Conservation (phyloP, 2,797 vertebrate genomes). For the Steatocranus sp. region DNA sequence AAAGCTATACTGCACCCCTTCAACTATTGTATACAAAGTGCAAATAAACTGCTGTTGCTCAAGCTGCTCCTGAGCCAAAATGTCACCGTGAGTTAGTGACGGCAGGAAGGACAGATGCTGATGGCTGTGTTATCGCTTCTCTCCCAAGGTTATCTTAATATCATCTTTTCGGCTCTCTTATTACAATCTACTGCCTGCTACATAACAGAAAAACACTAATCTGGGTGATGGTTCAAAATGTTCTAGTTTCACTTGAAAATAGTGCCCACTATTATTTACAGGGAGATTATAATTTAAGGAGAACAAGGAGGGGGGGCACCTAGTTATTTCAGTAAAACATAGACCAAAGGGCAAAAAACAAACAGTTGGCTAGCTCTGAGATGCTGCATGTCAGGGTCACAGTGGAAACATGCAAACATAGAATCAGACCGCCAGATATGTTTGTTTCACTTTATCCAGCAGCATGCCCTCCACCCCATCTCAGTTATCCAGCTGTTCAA, state of each 20-base stretch:
- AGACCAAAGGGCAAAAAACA: constrained; percentile 39
- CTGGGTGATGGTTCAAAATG: background rate
- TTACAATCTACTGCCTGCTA: constrained; percentile 7
- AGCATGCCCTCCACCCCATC: constrained; percentile 54
- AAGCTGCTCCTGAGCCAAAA: constrained; percentile 56
- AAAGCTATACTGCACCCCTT: background rate
- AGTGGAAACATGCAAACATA: constrained; percentile 42
- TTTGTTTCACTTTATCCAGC: constrained; percentile 62
- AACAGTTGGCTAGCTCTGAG: constrained; percentile 48
- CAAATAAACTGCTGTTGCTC: constrained; percentile 56
- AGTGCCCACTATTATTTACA: background rate
- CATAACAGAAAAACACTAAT: constrained; percentile 42
- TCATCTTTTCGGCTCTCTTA: constrained; percentile 36
- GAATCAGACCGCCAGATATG: constrained; percentile 56
- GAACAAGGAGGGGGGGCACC: background rate
- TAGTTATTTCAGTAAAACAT: constrained; percentile 28
- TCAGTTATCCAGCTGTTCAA: constrained; percentile 45
- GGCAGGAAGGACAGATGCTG: constrained; percentile 58
- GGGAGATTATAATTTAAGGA: background rate
- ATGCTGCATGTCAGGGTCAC: constrained; percentile 65
- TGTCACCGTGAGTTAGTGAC: constrained; percentile 71
- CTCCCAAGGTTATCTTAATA: constrained; percentile 75
- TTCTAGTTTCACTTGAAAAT: background rate
- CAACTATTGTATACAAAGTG: constrained; percentile 39
- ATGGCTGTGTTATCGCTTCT: constrained; percentile 54